phyloP scores from a whole-genome alignment of 2,113 vertebrate species.

The Ondatra zibethicus region DNA sequence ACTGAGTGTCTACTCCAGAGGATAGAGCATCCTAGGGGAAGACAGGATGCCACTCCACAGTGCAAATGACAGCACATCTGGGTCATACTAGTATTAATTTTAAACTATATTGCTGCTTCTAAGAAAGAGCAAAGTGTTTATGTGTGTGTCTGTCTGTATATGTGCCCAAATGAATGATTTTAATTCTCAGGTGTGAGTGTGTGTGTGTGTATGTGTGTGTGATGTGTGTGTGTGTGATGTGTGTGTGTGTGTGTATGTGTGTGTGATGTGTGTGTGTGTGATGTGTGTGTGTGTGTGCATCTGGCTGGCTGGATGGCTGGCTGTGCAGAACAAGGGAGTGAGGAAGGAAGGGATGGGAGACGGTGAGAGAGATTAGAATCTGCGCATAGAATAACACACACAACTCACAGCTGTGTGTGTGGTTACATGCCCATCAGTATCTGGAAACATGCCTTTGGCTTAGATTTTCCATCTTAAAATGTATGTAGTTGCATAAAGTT shows the following conservation, averaged over 20 bases:
- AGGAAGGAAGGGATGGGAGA: neutral
- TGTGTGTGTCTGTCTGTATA: neutral
- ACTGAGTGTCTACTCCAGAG: fast-evolving
- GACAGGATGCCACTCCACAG: fast-evolving
- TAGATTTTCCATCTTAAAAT: neutral
- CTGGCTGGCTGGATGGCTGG: neutral
- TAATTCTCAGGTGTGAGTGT: neutral
- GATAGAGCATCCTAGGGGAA: no score
- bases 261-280: no score
- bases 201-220: neutral
- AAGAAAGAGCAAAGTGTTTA: neutral
- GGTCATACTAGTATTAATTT: neutral
- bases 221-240: neutral
- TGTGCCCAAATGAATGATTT: neutral
- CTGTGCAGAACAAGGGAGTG: neutral
- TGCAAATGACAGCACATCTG: neutral
- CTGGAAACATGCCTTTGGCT: neutral
- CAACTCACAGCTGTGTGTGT: neutral
- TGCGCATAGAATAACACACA: no score
- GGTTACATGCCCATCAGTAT: neutral
- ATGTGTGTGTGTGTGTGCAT: neutral
- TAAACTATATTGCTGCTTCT: neutral
- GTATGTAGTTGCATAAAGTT: neutral
- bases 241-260: neutral
- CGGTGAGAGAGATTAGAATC: neutral